Conservation (phyloP, 2,888 invertebrate genomes). For the Nesidiocoris tenuis region DNA sequence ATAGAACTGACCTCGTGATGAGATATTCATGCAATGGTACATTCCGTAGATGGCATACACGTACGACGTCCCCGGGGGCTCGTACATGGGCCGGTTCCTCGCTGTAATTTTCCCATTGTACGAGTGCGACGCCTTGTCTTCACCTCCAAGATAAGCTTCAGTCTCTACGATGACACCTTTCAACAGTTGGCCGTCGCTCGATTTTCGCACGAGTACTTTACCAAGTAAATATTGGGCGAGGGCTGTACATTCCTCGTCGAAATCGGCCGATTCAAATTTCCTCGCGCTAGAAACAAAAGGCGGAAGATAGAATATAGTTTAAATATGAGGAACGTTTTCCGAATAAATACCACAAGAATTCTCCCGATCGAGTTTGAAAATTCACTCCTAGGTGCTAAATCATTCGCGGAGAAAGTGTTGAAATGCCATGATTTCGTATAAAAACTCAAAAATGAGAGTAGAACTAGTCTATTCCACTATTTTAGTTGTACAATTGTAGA, state of each 20-base stretch:
- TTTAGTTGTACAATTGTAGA: too few species aligned
- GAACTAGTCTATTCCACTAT: too few species aligned
- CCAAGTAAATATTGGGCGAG: slow-evolving; percentile 30
- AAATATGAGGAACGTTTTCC: too few species aligned
- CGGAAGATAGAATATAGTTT: too few species aligned
- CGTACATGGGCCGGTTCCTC: slow-evolving; percentile 69
- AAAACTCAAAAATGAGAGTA: too few species aligned
- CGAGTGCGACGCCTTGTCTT: slow-evolving; percentile 68
- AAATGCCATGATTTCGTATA: too few species aligned
- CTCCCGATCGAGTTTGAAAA: too few species aligned
- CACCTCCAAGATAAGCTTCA: slow-evolving; percentile 67
- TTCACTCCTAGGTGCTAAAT: too few species aligned
- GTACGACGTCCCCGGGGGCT: slow-evolving; percentile 69
- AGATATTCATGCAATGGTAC: slow-evolving; percentile 73
- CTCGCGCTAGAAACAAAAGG: background rate
- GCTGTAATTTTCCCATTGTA: slow-evolving; percentile 62
- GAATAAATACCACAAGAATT: too few species aligned
- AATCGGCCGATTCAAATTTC: slow-evolving; percentile 10
- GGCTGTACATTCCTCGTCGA: slow-evolving; percentile 15
- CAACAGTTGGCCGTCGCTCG: slow-evolving; percentile 13
- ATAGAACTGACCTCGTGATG: slow-evolving; percentile 61
- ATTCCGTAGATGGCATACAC: slow-evolving; percentile 74
- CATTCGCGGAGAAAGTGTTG: too few species aligned
- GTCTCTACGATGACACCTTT: slow-evolving; percentile 65
- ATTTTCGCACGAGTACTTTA: slow-evolving; percentile 11